Base-by-base conservation (phyloP, 2,113 vertebrate species). In the Stigmatopora nigra region DNA sequence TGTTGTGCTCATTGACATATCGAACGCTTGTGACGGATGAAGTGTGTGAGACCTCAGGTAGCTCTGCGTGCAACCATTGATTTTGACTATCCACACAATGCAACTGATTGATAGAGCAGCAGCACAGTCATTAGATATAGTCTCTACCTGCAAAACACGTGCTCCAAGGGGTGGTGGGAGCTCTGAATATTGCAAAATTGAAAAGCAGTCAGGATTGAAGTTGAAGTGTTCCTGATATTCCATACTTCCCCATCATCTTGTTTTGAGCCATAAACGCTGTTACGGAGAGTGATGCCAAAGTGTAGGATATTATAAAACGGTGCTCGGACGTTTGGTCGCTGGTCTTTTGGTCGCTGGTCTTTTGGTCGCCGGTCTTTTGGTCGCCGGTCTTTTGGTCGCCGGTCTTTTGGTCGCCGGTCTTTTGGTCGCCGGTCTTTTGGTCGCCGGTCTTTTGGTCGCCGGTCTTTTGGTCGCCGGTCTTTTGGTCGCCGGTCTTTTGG, bases 11-110 rank as follows among this genome's bases (percentile, higher is more conserved):
- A 87, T 87, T 73, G 88, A 84, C 70, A 20, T 90, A 90, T 88
- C 46, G 88, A 91, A 79, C 67, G 67, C 57, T 82, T 79, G 79
- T 88, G 89, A 90, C 89, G 86, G 86, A 88, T 85, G 86, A 86
- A 88, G 88, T 85, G 84, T 88, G 87, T 64, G 81, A 77, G 83
- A 85, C 88, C 85, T 84, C 78, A 87, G 87, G 85, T 87, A 84
- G 82, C 80, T 69, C 79, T 80, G 83, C 67, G 77, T 86, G 83
- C 58, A 78, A 72, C 76, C 80, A 89, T 90, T 68, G 88, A 90
- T 90, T 87, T 80, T 73, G 71, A 84, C 81, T 87, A 82, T 85
- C 83, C 73, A 69, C 78, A 76, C 68, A 68, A 71, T 78, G 73
- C 78, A 47, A 75, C 65, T 89, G 85, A 89, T 90, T 78, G 78